Conservation (phyloP, 2,113 vertebrate species). For the Gavialis gangeticus region DNA sequence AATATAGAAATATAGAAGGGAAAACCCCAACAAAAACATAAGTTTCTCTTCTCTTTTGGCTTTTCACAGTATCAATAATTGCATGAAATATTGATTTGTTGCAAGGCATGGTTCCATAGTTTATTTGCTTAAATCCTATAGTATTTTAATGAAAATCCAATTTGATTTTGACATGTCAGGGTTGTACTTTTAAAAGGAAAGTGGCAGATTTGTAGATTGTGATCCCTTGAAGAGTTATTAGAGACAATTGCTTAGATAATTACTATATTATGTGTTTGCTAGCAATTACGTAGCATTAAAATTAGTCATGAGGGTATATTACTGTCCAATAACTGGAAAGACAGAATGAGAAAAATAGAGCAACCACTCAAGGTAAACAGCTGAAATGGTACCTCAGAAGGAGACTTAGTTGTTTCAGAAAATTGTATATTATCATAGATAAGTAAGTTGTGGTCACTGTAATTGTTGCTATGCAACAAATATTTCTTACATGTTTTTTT, state of each 20-base stretch:
- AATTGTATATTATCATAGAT: background rate
- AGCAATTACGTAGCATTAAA: conserved; percentile 15
- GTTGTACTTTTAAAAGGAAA: conserved; percentile 41
- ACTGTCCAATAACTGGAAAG: conserved; percentile 35
- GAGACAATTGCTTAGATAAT: conserved; percentile 48
- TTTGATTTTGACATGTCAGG: conserved; percentile 39
- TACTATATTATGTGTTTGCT: background rate
- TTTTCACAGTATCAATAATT: background rate
- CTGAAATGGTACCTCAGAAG: conserved; percentile 1
- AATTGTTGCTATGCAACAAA: background rate
- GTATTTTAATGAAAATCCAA: conserved; percentile 47
- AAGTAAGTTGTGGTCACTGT: background rate
- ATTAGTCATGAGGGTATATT: conserved; percentile 5
- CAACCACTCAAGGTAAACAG: conserved; percentile 9
- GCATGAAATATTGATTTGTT: conserved; percentile 40
- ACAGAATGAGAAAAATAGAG: conserved; percentile 14
- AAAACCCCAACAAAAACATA: rapidly evolving
- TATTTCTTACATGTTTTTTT: background rate
- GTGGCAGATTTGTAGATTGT: conserved; percentile 49
- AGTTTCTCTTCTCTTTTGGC: background rate
- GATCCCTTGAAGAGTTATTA: conserved; percentile 32
- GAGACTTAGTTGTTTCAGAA: conserved; percentile 22
- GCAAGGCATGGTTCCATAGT: background rate
- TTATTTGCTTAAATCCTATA: conserved; percentile 26
- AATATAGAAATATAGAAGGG: background rate